Evolutionary conservation across 2,113 vertebrate species (phyloP).

Genomic region (Azemiops feae): DNA sequence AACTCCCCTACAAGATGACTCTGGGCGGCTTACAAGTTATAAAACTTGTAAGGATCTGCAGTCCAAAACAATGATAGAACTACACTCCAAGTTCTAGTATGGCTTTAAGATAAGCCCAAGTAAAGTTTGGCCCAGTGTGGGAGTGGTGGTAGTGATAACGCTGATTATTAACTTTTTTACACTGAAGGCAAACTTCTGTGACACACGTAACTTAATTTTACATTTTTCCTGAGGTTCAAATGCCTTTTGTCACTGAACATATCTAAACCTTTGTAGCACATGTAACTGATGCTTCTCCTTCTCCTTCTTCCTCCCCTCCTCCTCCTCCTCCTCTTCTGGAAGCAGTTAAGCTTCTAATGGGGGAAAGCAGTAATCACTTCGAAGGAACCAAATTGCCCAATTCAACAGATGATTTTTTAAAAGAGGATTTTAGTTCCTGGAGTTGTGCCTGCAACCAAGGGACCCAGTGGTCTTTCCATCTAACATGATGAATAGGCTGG

Average conservation of each 20-base stretch:
- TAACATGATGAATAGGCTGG: not conserved
- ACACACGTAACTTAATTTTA: not conserved
- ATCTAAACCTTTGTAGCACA: not conserved
- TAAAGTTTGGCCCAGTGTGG: not conserved
- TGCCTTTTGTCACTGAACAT: not conserved
- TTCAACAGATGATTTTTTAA: constrained; percentile 51
- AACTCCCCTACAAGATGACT: not conserved
- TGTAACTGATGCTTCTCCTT: not conserved
- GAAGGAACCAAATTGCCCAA: constrained; percentile 56
- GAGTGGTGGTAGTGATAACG: not conserved
- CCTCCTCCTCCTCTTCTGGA: constrained; percentile 32
- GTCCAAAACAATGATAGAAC: not conserved
- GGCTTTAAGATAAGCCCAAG: not conserved
- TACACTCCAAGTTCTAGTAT: not conserved
- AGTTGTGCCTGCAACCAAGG: constrained; percentile 24
- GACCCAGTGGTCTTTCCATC: not conserved
- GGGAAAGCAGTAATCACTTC: constrained; percentile 52
- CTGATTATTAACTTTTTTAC: not conserved
- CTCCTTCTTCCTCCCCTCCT: not conserved
- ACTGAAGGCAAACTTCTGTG: not conserved
- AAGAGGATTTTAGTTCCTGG: constrained; percentile 46
- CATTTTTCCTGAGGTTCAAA: not conserved
- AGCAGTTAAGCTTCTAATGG: constrained; percentile 47
- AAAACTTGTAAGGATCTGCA: not conserved
- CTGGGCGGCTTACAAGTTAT: not conserved